A percentile compares a stretch with the other conserved stretches of the same genome.
These are phyloP conservation scores for Griposia aprilina DNA, from an alignment of 2,888 invertebrate genomes.

Conservation along the genomic window DNA sequence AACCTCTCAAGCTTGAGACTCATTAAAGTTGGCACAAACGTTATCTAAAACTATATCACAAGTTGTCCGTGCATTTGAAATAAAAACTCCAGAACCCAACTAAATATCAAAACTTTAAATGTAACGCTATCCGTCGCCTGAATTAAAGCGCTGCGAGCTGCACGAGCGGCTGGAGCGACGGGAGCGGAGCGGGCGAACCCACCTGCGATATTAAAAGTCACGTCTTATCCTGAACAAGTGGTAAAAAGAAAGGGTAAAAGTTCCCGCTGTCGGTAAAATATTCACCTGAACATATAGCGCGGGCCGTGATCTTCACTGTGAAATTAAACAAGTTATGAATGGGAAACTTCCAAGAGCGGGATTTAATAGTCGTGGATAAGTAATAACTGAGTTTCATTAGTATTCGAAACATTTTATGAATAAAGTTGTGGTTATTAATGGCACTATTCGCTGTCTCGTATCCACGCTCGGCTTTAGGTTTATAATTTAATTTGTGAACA, in stretches of 20 bases:
- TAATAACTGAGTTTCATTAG: conserved; percentile 74
- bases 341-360: conserved; percentile 73
- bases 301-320: conserved; percentile 75
- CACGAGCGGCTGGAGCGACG: conserved; percentile 20
- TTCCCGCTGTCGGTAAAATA: conserved; percentile 72
- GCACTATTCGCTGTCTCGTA: conserved; percentile 67
- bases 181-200: conserved; percentile 36
- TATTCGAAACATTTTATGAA: conserved; percentile 73
- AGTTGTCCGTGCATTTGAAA: conserved; percentile 31
- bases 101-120: conserved; percentile 63
- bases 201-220: conserved; percentile 77
- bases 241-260: conserved; percentile 75
- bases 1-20: neutral
- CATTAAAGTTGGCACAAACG: neutral
- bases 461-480: conserved; percentile 51
- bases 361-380: conserved; percentile 77
- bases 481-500: conserved; percentile 67
- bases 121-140: conserved; percentile 57
- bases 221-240: conserved; percentile 75
- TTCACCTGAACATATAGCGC: conserved; percentile 77
- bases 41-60: conserved; percentile 26
- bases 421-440: conserved; percentile 70
- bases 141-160: conserved; percentile 58
- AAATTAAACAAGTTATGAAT: conserved; percentile 84
- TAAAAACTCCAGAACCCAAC: conserved; percentile 45